Percentiles rank a stretch among this genome's conserved stretches.
Conservation (phyloP, 2,888 invertebrate genomes). For the Drosophila yooni region DNA sequence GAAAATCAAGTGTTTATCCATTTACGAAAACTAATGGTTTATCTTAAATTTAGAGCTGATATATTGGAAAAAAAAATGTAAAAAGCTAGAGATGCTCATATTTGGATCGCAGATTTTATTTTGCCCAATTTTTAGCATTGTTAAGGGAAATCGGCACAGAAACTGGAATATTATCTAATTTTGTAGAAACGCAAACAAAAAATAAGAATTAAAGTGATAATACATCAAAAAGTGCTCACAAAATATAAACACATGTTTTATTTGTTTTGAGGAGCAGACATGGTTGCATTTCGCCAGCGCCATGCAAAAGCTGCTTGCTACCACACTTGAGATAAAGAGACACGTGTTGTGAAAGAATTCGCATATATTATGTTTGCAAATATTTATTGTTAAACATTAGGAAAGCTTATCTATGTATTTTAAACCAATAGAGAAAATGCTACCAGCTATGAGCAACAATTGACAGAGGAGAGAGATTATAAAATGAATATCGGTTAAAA, state of each 20-base stretch:
- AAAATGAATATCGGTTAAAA: neutral
- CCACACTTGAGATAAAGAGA: no score
- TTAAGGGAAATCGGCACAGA: neutral
- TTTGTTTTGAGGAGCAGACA: neutral
- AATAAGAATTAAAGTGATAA: neutral
- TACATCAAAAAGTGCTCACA: conserved; percentile 9
- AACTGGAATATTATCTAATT: conserved; percentile 7
- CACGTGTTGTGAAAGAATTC: neutral
- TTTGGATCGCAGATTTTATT: conserved; percentile 11
- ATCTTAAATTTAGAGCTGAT: conserved; percentile 23
- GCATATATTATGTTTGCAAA: neutral
- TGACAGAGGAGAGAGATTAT: neutral
- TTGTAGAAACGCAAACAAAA: conserved; percentile 13
- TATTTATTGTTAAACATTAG: neutral
- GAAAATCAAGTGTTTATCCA: conserved; percentile 27
- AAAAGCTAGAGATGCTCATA: conserved; percentile 1
- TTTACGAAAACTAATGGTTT: conserved; percentile 19
- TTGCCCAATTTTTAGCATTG: conserved; percentile 28
- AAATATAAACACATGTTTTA: neutral
- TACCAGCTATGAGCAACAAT: neutral
- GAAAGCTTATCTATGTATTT: neutral
- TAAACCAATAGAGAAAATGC: neutral
- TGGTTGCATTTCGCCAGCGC: neutral
- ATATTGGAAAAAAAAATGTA: conserved; percentile 14
- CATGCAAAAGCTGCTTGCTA: conserved; percentile 5